Evolutionary conservation across 2,113 vertebrate genomes (phyloP).

Genomic region (Bubo blakistoni): DNA sequence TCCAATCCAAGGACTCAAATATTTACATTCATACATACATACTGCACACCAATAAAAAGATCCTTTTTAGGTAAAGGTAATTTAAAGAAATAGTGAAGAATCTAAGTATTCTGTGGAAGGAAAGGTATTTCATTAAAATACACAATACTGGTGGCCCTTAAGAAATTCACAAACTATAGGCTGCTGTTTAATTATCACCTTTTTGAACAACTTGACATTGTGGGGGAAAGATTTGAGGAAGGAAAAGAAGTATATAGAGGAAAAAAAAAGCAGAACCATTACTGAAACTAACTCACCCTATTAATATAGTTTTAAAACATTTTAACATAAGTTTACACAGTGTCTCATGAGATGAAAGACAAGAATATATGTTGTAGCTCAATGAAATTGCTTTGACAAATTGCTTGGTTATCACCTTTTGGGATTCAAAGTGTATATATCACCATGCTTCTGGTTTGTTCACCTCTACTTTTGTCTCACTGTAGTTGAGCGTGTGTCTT

Average conservation of each 20-base stretch:
- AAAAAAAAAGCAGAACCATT: neutral
- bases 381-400: neutral
- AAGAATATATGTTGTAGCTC: neutral
- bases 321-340: neutral
- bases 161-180: neutral
- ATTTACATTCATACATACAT: slow-evolving; percentile 54
- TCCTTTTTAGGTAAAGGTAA: neutral
- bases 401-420: neutral
- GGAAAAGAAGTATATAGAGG: neutral
- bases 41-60: neutral
- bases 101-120: neutral
- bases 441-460: neutral
- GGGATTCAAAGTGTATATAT: neutral
- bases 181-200: neutral
- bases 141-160: neutral
- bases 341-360: neutral
- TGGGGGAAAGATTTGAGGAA: neutral
- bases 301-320: neutral
- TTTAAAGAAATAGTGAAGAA: slow-evolving; percentile 1
- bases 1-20: slow-evolving; percentile 36
- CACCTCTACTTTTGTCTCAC: neutral
- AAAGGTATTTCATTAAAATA: slow-evolving; percentile 35
- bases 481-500: neutral
- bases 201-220: neutral
- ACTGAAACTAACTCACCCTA: neutral